These are phyloP conservation scores for Glaucidium brasilianum DNA, from an alignment of 2,113 vertebrate genomes.

Conservation along the genomic window DNA sequence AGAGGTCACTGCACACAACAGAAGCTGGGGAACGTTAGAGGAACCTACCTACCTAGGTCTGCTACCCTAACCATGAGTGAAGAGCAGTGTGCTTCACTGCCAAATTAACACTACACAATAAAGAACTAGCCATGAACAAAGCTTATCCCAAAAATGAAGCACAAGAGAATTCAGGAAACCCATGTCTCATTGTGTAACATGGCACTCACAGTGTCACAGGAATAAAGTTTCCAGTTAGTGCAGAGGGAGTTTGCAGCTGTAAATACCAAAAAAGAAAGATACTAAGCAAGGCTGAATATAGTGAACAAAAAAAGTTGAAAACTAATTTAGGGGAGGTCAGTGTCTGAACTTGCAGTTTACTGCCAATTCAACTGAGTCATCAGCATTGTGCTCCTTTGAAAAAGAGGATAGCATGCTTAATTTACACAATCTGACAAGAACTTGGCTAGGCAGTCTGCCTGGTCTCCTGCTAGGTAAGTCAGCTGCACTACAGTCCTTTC, in stretches of 20 bases:
- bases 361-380: constrained; percentile 45
- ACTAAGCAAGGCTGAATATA: neutral
- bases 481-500: neutral
- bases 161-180: neutral
- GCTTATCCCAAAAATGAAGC: neutral
- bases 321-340: constrained; percentile 1
- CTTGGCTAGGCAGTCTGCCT: neutral
- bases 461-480: constrained; percentile 24
- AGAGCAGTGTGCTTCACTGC: neutral
- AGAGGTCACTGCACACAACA: neutral
- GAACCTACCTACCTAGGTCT: neutral
- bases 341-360: neutral
- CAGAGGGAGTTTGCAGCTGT: neutral
- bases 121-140: neutral
- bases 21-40: neutral
- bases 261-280: neutral
- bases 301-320: neutral
- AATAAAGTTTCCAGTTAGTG: neutral
- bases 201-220: accelerated
- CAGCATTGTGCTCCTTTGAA: neutral
- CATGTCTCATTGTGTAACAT: accelerated
- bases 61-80: neutral
- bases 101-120: neutral
- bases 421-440: neutral
- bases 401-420: neutral